These are phyloP conservation scores for Elanus axillaris DNA, from an alignment of 2,113 vertebrate genomes.

Conservation along the genomic window DNA sequence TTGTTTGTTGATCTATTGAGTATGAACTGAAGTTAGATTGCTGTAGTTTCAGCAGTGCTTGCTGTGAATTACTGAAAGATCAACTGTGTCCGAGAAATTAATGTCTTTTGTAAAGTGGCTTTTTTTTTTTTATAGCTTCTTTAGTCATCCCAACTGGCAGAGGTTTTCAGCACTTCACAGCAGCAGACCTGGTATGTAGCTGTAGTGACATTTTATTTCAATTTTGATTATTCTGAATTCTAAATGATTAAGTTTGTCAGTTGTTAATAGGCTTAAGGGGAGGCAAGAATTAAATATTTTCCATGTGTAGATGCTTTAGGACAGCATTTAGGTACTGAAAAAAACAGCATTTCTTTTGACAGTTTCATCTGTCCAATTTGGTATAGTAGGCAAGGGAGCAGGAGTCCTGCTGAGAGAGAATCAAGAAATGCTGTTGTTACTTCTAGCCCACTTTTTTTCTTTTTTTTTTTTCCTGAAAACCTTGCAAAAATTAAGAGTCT, in stretches of 20 bases:
- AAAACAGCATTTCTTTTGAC: background rate
- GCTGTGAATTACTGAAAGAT: background rate
- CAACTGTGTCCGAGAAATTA: background rate
- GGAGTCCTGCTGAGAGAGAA: background rate
- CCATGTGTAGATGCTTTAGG: background rate
- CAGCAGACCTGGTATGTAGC: slow-evolving; percentile 78
- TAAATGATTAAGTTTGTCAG: background rate
- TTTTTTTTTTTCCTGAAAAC: background rate
- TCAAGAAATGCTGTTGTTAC: background rate
- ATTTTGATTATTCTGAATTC: background rate
- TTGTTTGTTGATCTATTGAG: background rate
- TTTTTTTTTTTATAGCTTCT: slow-evolving; percentile 51
- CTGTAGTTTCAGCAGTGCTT: background rate
- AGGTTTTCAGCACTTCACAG: slow-evolving; percentile 72
- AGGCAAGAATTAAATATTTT: background rate
- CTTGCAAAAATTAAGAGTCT: background rate
- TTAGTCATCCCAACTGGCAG: slow-evolving; percentile 78
- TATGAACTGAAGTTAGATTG: background rate
- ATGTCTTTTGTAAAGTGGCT: background rate
- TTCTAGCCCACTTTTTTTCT: background rate
- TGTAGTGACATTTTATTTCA: background rate
- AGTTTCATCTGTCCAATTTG: background rate
- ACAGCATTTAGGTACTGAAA: background rate
- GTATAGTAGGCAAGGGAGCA: background rate
- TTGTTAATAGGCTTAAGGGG: background rate